These are phyloP conservation scores for Bubo blakistoni DNA, from an alignment of 2,113 vertebrate genomes.

Conservation along the genomic window DNA sequence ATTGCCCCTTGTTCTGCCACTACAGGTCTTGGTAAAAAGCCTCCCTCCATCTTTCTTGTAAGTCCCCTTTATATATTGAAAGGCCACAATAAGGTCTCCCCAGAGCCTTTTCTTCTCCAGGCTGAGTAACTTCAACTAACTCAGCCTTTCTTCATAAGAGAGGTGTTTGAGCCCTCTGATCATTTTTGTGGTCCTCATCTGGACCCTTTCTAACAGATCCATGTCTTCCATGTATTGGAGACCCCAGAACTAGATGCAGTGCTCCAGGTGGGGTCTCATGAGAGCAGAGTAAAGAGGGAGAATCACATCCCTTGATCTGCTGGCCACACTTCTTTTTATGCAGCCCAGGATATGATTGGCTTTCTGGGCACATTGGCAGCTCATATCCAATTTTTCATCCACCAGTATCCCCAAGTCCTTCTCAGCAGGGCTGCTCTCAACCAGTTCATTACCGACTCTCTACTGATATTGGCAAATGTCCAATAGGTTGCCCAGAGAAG, in stretches of 20 bases:
- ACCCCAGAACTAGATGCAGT: not conserved
- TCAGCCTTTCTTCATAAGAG: not conserved
- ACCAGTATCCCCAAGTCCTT: not conserved
- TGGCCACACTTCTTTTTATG: not conserved
- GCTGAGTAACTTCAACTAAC: not conserved
- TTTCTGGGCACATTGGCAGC: not conserved
- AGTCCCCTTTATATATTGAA: not conserved
- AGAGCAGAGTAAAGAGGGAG: not conserved
- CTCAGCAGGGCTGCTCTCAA: not conserved
- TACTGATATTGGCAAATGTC: not conserved
- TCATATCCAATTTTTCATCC: not conserved
- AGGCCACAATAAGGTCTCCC: not conserved
- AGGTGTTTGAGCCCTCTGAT: not conserved
- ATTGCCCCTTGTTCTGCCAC: not conserved
- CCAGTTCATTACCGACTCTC: not conserved
- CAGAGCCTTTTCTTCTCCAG: not conserved
- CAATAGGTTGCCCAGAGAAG: not conserved
- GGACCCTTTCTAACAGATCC: not conserved
- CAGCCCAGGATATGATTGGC: not conserved
- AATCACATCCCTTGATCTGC: not conserved
- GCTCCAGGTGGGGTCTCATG: not conserved
- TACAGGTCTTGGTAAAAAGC: not conserved
- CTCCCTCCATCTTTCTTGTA: not conserved
- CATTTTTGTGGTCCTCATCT: not conserved
- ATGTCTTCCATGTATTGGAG: not conserved